A percentile compares a stretch with the other conserved stretches of the same genome.
Conservation (phyloP, 2,113 vertebrate species). For the Aspidoscelis tigris region DNA sequence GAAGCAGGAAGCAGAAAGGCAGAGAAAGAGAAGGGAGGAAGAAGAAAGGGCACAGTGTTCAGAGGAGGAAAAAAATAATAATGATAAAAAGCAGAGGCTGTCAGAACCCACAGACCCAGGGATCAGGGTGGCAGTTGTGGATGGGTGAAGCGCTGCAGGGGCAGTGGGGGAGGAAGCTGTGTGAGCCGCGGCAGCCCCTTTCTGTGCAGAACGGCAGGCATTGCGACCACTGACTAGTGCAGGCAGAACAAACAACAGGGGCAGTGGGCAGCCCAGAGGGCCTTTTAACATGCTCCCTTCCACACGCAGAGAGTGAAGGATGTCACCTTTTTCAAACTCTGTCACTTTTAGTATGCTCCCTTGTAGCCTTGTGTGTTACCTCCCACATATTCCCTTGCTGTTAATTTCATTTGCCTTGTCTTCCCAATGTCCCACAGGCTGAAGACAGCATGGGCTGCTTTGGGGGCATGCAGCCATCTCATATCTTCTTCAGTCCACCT, state of each 20-base stretch:
- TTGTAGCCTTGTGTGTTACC: no score
- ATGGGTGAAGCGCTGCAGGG: constrained; percentile 33
- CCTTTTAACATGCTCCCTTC: background rate
- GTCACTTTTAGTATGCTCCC: background rate
- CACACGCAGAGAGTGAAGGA: background rate
- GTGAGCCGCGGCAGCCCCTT: background rate
- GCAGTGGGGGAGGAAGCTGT: constrained; percentile 15
- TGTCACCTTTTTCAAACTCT: background rate
- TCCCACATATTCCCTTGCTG: background rate
- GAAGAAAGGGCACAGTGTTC: constrained; percentile 62
- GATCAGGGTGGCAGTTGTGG: constrained; percentile 31
- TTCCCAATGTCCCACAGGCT: background rate
- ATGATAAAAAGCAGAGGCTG: constrained; percentile 40
- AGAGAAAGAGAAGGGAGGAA: constrained; percentile 63
- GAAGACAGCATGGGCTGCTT: background rate
- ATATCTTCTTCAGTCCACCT: no score
- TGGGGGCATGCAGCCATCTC: background rate
- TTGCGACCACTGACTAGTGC: background rate
- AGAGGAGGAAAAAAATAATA: constrained; percentile 35
- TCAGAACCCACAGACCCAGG: constrained; percentile 37
- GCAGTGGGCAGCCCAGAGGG: background rate
- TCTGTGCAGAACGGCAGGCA: background rate
- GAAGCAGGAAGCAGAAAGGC: constrained; percentile 61
- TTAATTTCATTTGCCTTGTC: background rate
- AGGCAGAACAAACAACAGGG: background rate